Conservation (phyloP, 1,140 invertebrate genomes). For the Cotesia vestalis region DNA sequence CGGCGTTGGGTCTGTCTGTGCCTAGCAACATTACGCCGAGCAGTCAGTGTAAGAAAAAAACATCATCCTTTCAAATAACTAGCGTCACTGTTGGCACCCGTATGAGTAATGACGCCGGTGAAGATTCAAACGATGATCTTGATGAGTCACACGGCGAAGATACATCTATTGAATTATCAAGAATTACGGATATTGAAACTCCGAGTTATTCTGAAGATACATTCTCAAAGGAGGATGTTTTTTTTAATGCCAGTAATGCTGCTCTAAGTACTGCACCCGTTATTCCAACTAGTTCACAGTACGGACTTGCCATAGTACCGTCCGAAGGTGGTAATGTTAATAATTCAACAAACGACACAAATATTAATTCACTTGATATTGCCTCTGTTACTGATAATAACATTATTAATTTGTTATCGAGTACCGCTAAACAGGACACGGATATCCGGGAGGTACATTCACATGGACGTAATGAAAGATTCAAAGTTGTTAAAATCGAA, state of each 20-base stretch:
- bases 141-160: slow-evolving; percentile 92
- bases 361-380: slow-evolving; percentile 71
- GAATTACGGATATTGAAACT: slow-evolving; percentile 82
- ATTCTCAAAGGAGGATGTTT: slow-evolving; percentile 83
- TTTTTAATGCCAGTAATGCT: slow-evolving; percentile 79
- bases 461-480: slow-evolving; percentile 82
- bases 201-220: slow-evolving; percentile 86
- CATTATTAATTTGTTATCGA: slow-evolving; percentile 64
- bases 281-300: slow-evolving; percentile 84
- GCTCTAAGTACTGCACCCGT: slow-evolving; percentile 80
- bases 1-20: slow-evolving; percentile 46
- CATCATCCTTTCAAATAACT: slow-evolving; percentile 92
- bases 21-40: slow-evolving; percentile 47
- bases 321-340: slow-evolving; percentile 69
- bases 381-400: slow-evolving; percentile 64
- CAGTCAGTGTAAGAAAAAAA: slow-evolving; percentile 73
- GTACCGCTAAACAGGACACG: slow-evolving; percentile 68
- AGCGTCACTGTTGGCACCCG: slow-evolving; percentile 83
- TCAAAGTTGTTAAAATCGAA: slow-evolving; percentile 96
- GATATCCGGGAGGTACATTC: slow-evolving; percentile 78
- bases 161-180: slow-evolving; percentile 77
- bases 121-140: slow-evolving; percentile 91
- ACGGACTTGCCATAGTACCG: slow-evolving; percentile 81
- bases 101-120: slow-evolving; percentile 85
- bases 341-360: slow-evolving; percentile 70